Conservation (phyloP, 2,797 vertebrate genomes). For the Moxostoma hubbsi region DNA sequence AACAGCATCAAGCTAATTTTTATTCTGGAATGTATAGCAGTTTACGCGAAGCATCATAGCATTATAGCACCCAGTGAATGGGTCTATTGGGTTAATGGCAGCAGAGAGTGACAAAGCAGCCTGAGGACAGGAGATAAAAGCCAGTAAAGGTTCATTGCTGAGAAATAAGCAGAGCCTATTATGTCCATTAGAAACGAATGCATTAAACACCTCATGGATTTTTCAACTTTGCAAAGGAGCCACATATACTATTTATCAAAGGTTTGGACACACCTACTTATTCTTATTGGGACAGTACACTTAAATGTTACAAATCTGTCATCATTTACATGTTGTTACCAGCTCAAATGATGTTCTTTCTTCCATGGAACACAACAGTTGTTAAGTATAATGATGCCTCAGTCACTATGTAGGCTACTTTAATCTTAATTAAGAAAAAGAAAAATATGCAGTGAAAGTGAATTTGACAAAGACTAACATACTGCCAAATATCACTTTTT, state of each 20-base stretch:
- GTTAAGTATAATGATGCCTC: too few relatives aligned
- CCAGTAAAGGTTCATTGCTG: conserved; percentile 62
- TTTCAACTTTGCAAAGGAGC: neutral
- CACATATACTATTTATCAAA: neutral
- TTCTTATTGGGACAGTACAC: too few relatives aligned
- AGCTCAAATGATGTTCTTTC: too few relatives aligned
- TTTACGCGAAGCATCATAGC: conserved; percentile 29
- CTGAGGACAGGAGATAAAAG: conserved; percentile 67
- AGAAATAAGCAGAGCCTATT: conserved; percentile 60
- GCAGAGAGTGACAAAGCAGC: conserved; percentile 42
- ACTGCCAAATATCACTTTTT: too few relatives aligned
- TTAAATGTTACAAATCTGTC: too few relatives aligned
- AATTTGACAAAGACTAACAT: too few relatives aligned
- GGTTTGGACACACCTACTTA: too few relatives aligned
- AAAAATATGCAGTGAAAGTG: too few relatives aligned
- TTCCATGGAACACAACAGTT: too few relatives aligned
- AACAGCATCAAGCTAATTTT: neutral
- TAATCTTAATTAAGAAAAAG: too few relatives aligned
- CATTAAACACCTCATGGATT: conserved; percentile 57
- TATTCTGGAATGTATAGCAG: conserved; percentile 8
- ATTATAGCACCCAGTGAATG: conserved; percentile 39
- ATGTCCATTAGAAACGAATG: conserved; percentile 62
- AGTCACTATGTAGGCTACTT: too few relatives aligned
- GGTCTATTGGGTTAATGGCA: conserved; percentile 55
- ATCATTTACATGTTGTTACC: too few relatives aligned